These are phyloP conservation scores for Xyliphius kryptos DNA, from an alignment of 2,113 vertebrate species.

Conservation along the genomic window DNA sequence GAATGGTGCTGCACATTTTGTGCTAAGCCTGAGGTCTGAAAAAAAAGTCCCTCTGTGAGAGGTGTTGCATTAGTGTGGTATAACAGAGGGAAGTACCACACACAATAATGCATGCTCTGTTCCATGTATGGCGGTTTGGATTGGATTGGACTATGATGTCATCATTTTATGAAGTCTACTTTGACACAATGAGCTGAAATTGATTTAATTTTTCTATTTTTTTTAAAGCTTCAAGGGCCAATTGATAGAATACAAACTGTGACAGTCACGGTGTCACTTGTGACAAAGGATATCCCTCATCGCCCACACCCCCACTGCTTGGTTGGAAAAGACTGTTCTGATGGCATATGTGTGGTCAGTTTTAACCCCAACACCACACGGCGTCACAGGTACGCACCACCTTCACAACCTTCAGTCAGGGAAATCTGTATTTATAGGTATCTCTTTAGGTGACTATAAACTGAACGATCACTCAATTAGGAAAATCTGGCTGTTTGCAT, in stretches of 20 bases:
- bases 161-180: too few species aligned
- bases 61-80: slow-evolving; percentile 27
- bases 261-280: slow-evolving; percentile 75
- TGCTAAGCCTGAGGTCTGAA: slow-evolving; percentile 27
- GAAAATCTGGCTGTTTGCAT: too few species aligned
- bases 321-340: slow-evolving; percentile 85
- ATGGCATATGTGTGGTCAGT: slow-evolving; percentile 71
- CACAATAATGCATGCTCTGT: neutral
- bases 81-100: slow-evolving; percentile 28
- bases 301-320: slow-evolving; percentile 88
- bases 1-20: too few species aligned
- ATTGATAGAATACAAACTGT: slow-evolving; percentile 66
- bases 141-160: too few species aligned
- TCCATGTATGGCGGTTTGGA: neutral
- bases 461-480: too few species aligned
- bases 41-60: slow-evolving; percentile 50
- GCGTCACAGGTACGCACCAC: slow-evolving; percentile 81
- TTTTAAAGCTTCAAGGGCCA: slow-evolving; percentile 66
- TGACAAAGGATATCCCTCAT: slow-evolving; percentile 85
- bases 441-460: too few species aligned
- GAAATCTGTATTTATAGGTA: too few species aligned
- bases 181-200: too few species aligned
- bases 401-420: too few species aligned
- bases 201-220: too few species aligned
- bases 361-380: slow-evolving; percentile 70